phyloP scores from a whole-genome alignment of 2,888 invertebrate species.

The Cantharis lateralis region DNA sequence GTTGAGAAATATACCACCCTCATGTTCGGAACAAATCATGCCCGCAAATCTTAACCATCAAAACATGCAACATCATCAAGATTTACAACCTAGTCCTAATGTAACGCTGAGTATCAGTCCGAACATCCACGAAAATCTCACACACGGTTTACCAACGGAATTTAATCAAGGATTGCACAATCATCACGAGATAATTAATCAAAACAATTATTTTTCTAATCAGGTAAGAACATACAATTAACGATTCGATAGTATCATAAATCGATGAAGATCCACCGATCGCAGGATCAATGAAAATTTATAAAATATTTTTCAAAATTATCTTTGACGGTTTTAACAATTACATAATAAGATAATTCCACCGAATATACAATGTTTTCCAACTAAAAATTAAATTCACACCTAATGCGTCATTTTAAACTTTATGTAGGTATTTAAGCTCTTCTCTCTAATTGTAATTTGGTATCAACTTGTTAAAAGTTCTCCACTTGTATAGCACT shows the following conservation, averaged over 20 bases:
- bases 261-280: background rate
- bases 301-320: background rate
- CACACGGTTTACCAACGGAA: slow-evolving; percentile 46
- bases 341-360: background rate
- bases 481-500: background rate
- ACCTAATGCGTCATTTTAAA: background rate
- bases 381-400: no score
- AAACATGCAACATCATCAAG: slow-evolving; percentile 43
- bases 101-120: slow-evolving; percentile 38
- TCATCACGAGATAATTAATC: slow-evolving; percentile 40
- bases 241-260: background rate
- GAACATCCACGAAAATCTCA: slow-evolving; percentile 47
- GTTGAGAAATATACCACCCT: slow-evolving; percentile 48
- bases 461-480: background rate
- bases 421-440: background rate
- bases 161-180: slow-evolving; percentile 42
- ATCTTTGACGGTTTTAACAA: background rate
- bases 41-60: slow-evolving; percentile 43
- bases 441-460: background rate
- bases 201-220: slow-evolving; percentile 47
- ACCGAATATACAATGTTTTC: background rate
- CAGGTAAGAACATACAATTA: slow-evolving; percentile 42
- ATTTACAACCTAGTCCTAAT: slow-evolving; percentile 36
- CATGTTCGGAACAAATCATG: slow-evolving; percentile 37
- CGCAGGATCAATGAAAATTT: no score